phyloP scores from a whole-genome alignment of 2,888 invertebrate genomes.

The Lycophotia porphyrea region DNA sequence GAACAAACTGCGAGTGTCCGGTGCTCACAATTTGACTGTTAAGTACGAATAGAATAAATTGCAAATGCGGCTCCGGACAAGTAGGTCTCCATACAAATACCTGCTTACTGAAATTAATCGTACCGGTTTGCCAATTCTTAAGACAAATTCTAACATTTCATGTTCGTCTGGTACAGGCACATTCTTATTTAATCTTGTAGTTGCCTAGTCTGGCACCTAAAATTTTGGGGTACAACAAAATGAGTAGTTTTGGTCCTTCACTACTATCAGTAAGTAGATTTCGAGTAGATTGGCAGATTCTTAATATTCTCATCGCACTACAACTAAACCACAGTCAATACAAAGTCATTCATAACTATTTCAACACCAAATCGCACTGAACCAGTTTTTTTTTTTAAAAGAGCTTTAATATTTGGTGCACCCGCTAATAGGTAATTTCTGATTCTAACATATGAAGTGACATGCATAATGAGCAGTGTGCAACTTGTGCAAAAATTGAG shows the following conservation, averaged over 20 bases:
- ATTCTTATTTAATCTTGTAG: background rate
- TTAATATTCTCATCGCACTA: background rate
- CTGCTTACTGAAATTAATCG: background rate
- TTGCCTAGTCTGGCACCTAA: background rate
- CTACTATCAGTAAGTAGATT: background rate
- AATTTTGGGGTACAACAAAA: constrained; percentile 13
- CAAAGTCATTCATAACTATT: background rate
- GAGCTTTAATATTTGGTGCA: constrained; percentile 4
- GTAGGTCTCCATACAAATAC: background rate
- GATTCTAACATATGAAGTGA: background rate
- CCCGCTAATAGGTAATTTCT: background rate
- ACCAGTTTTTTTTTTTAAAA: background rate
- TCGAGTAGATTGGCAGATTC: background rate
- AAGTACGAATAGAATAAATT: too few species aligned
- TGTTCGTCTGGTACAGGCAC: constrained; percentile 5
- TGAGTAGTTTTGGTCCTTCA: background rate
- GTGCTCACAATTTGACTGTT: background rate
- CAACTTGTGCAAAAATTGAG: background rate
- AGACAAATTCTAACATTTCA: background rate
- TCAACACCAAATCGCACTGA: background rate
- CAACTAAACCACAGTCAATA: constrained; percentile 1
- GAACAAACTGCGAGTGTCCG: background rate
- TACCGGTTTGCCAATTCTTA: background rate
- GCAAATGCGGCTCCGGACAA: background rate
- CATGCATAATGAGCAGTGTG: constrained; percentile 12